Conservation (phyloP, 2,797 vertebrate genomes). For the Limnodromus scolopaceus region DNA sequence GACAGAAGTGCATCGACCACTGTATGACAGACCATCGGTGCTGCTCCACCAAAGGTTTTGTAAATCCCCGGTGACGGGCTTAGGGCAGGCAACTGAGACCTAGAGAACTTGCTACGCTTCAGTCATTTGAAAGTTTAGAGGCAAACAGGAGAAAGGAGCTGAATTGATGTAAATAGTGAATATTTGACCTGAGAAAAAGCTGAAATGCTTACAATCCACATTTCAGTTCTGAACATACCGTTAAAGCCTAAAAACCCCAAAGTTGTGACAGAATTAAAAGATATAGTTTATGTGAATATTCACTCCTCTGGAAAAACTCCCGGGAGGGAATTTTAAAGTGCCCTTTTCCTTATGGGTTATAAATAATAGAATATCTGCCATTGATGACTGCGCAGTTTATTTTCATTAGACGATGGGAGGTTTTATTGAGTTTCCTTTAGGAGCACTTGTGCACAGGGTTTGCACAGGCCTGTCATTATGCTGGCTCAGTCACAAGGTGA, state of each 20-base stretch:
- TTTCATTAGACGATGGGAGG: neutral
- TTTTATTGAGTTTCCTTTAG: constrained; percentile 23
- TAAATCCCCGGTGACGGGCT: neutral
- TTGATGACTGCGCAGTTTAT: neutral
- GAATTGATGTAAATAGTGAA: neutral
- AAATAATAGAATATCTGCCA: neutral
- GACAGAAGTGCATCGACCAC: neutral
- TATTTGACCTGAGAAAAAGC: constrained; percentile 18
- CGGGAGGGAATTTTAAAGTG: constrained; percentile 12
- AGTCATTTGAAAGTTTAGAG: constrained; percentile 15
- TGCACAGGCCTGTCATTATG: neutral
- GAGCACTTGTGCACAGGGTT: neutral
- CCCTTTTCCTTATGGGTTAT: neutral
- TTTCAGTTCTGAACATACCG: constrained; percentile 11
- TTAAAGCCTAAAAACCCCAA: neutral
- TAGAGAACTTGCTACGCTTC: neutral
- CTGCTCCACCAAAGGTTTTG: neutral
- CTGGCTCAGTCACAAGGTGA: neutral
- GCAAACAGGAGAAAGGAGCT: neutral
- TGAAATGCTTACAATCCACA: constrained; percentile 3
- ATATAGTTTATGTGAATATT: neutral
- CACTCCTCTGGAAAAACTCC: neutral
- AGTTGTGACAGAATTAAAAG: neutral
- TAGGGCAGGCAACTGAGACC: neutral
- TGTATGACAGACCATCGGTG: neutral